These are phyloP conservation scores for Xiphias gladius DNA, from an alignment of 2,113 vertebrate genomes.

Conservation along the genomic window DNA sequence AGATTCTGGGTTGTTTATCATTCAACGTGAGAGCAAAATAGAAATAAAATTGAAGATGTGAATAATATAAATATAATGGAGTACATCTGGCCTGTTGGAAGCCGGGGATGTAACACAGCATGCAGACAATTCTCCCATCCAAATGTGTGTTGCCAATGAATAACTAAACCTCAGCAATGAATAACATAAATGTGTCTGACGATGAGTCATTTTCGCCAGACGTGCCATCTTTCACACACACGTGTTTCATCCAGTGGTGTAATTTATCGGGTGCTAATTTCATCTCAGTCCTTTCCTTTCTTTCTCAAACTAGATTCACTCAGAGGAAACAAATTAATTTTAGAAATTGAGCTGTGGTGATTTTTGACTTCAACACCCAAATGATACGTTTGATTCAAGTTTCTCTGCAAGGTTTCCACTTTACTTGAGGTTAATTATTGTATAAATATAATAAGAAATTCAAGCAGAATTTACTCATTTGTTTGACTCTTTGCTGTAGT, in stretches of 20 bases:
- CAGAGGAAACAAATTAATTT: constrained; percentile 14
- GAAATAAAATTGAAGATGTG: not conserved
- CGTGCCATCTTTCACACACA: not conserved
- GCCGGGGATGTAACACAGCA: not conserved
- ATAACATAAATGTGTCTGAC: constrained; percentile 21
- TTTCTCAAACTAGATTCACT: not conserved
- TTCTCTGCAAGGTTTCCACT: constrained; percentile 12
- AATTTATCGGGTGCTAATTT: constrained; percentile 39
- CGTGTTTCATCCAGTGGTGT: not conserved
- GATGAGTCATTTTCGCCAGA: constrained; percentile 19
- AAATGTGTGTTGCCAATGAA: constrained; percentile 22
- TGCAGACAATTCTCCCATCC: not conserved
- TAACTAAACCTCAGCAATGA: constrained; percentile 16
- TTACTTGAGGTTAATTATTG: constrained; percentile 20
- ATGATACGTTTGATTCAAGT: not conserved
- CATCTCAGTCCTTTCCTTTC: not conserved
- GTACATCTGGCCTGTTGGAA: not conserved
- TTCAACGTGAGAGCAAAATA: not conserved
- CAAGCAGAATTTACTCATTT: constrained; percentile 35
- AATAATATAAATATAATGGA: not conserved
- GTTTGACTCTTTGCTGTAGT: constrained; percentile 10
- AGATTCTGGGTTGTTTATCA: not conserved
- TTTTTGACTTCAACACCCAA: constrained; percentile 9
- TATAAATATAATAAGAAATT: constrained; percentile 1
- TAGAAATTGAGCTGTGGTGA: constrained; percentile 19